Base-by-base conservation (phyloP, 2,888 invertebrate genomes). In the Lasioglossum oenotherae region DNA sequence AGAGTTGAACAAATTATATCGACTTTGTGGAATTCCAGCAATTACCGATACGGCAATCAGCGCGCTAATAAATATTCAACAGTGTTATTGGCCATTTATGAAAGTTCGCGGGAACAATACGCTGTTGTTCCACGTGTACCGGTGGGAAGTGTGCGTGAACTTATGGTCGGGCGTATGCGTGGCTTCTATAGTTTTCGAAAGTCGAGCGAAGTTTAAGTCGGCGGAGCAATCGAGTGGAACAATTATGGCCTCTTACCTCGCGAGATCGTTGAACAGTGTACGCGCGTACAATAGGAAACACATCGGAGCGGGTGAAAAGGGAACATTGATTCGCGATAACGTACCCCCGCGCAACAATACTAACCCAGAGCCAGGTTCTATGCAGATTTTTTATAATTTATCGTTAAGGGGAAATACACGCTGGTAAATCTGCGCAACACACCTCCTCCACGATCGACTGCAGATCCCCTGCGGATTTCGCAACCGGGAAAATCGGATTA, bases 151-250 rank as follows among this genome's bases (percentile, higher is more conserved):
- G 60, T 60, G 27, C 60, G 60, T 60, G 27, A 60, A 60, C 27
- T 60, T 60, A 60, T 60, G 60, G 60, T 27, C 16, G 60, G 31
- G 5, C 60, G 60, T 60, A 60, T 60, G 60, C 19, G 67, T 35
- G 67, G 46, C 35, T 44, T 27, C 12, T 38, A 38, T 72, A 41
- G 49, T 76, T 73, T 64, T 31, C 72, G 31, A 82, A 75, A 75
- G 71, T 71, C 78, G 44, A 23, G 83, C 64, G 35, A 31, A 49
- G 31, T 57, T 79, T 44, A 79, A 79, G 44, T 79, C 53, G 69
- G 53, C 31, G 69, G 44, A 31, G 53, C 41, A 38, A 31, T 46
- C 12, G 81, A 35, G 46, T 27, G 64, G 8, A 23, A 23, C 19
- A 14, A 4, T 60, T 27, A 38, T 27, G 35, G 35, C 35, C 35